Conservation (phyloP, 2,888 invertebrate species). For the Lordiphosa fenestrarum region DNA sequence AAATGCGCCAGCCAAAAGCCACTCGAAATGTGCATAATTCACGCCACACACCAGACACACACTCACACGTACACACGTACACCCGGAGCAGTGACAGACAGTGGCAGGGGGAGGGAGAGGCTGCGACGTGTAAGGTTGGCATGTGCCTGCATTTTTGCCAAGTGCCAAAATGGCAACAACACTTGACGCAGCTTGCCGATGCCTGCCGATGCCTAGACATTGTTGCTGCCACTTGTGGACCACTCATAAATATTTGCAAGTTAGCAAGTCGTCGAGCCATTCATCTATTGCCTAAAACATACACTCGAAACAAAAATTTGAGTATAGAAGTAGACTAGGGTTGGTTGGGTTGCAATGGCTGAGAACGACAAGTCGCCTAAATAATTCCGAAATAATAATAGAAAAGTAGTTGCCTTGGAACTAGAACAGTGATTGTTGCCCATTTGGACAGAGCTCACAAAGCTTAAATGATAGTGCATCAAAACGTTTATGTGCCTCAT, state of each 20-base stretch:
- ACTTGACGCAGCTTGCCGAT: slow-evolving; percentile 61
- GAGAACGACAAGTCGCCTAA: no score
- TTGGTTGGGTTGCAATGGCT: no score
- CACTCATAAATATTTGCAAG: slow-evolving; percentile 76
- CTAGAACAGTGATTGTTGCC: no score
- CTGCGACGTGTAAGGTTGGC: slow-evolving; percentile 42
- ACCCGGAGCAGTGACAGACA: slow-evolving; percentile 30
- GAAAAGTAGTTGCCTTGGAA: no score
- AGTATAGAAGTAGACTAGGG: no score
- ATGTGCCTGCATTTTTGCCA: slow-evolving; percentile 73
- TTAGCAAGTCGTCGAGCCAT: slow-evolving; percentile 75
- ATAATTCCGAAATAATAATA: no score
- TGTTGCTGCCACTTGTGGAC: slow-evolving; percentile 62
- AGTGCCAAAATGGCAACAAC: slow-evolving; percentile 75
- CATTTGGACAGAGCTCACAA: no score
- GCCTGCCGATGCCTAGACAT: slow-evolving; percentile 15
- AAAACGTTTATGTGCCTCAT: no score
- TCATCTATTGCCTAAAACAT: slow-evolving; percentile 64
- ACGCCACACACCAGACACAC: slow-evolving; percentile 48
- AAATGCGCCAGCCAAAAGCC: slow-evolving; percentile 69
- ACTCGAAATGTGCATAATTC: slow-evolving; percentile 72
- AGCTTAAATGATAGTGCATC: no score
- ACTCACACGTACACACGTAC: slow-evolving; percentile 5
- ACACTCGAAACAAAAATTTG: slow-evolving; percentile 7
- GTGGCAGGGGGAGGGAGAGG: slow-evolving; percentile 22